Evolutionary conservation across 2,797 vertebrate species (phyloP), one percentile per base, ranked within the genome.

Genomic region (Typhlichthys subterraneus): DNA sequence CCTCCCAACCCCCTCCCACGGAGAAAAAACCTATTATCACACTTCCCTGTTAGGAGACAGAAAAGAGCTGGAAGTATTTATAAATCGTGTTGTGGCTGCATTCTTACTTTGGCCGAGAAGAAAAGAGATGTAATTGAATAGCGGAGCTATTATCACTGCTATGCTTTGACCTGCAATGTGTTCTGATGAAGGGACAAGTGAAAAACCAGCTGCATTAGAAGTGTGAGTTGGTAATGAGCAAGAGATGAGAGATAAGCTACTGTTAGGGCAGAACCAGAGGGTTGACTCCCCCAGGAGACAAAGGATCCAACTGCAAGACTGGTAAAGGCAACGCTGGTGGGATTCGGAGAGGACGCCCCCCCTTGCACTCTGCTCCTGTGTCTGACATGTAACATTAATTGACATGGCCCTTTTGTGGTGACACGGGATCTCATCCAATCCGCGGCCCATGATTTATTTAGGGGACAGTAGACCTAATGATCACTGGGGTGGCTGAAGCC

Each of bases 401-500:
- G 85, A 82, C 73, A 64, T 19, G 10, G 67, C 12, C 63, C 50
- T 72, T 42, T 42, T 51, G 77, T 1, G 60, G 74, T 57, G 55
- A 72, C 52, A 13, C 61, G 54, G 69, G 51, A 67, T 69, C 57
- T 67, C 52, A 38, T 61, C 57, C 46, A 15, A 12, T 63, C 64
- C 58, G 17, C 33, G 63, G 72, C n/a, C 61, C 62, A 81, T 88
- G 55, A 87, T 83, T 90, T 88, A 91, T 90, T 90, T 73, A 90
- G 57, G 63, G 69, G 45, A 76, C 67, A 73, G 65, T 59, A 19
- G 12, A 47, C 46, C 58, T 72, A 80, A 63, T 70, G 74, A 49
- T 59, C 69, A 56, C 29, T 58, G 53, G 65, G 57, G 4, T 59
- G 62, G 51, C 65, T 71, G 42, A 11, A 69, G 52, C 61, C 61